Percentiles rank a stretch among this genome's conserved stretches.
These are phyloP conservation scores for Charanyca ferruginea DNA, from an alignment of 2,888 invertebrate species.

Conservation along the genomic window DNA sequence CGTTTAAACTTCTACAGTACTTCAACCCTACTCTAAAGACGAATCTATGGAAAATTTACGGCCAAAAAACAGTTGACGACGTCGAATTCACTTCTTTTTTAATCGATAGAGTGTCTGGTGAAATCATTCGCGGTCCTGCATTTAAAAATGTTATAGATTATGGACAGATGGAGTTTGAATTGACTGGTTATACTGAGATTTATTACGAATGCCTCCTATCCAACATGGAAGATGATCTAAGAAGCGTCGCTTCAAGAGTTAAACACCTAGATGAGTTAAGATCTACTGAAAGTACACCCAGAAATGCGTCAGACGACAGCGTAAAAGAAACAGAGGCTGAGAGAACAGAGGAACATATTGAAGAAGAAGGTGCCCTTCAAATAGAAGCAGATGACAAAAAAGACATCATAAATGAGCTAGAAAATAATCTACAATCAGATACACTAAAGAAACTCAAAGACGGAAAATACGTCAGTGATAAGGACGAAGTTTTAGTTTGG, in stretches of 20 bases:
- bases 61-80: constrained; percentile 76
- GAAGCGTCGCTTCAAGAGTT: constrained; percentile 82
- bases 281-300: constrained; percentile 76
- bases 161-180: constrained; percentile 83
- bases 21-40: constrained; percentile 85
- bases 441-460: constrained; percentile 79
- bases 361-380: constrained; percentile 31
- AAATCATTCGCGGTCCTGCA: constrained; percentile 81
- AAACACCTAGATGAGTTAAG: constrained; percentile 80
- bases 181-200: constrained; percentile 84
- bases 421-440: constrained; percentile 69
- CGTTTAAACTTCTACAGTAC: constrained; percentile 85
- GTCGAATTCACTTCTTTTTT: constrained; percentile 81
- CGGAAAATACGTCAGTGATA: constrained; percentile 75
- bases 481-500: constrained; percentile 79
- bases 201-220: constrained; percentile 82
- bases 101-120: constrained; percentile 83
- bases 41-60: constrained; percentile 81
- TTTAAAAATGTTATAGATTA: constrained; percentile 87
- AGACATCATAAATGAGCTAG: constrained; percentile 68
- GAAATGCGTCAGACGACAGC: constrained; percentile 65
- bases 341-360: constrained; percentile 24
- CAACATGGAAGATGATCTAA: constrained; percentile 79
- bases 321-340: constrained; percentile 55
- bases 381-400: constrained; percentile 29